Percentiles rank a stretch among this genome's conserved stretches.
These are phyloP conservation scores for Lepus timidus DNA, from an alignment of 2,113 vertebrate species.

Conservation along the genomic window DNA sequence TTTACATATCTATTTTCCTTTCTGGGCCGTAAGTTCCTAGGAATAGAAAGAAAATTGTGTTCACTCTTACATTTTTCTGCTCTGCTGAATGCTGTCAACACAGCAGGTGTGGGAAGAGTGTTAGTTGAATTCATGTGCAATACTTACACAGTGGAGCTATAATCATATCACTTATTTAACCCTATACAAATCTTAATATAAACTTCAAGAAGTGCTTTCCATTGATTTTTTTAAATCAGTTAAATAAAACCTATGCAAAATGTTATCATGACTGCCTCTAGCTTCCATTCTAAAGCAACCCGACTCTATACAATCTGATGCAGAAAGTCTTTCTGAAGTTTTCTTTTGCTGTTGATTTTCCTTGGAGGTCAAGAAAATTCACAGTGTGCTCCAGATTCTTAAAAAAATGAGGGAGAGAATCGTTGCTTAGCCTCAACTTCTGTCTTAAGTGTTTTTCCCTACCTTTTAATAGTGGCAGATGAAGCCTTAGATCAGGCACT, in stretches of 20 bases:
- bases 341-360: background rate
- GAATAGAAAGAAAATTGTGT: slow-evolving; percentile 16
- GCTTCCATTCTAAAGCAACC: background rate
- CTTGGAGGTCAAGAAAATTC: slow-evolving; percentile 31
- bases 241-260: background rate
- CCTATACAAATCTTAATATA: background rate
- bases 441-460: background rate
- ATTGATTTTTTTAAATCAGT: slow-evolving; percentile 15
- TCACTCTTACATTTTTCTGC: slow-evolving; percentile 6
- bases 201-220: background rate
- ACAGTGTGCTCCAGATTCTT: background rate
- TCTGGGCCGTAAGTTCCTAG: background rate
- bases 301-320: background rate
- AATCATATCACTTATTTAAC: background rate
- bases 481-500: background rate
- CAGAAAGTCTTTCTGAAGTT: background rate
- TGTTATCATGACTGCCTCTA: background rate
- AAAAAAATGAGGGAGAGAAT: background rate
- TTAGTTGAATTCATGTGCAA: background rate
- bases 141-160: background rate
- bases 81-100: background rate
- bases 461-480: background rate
- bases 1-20: background rate
- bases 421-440: background rate
- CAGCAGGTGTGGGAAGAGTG: background rate